Percentiles rank a stretch among this genome's conserved stretches.
These are phyloP conservation scores for Maniola jurtina DNA, from an alignment of 1,140 invertebrate species.

Conservation along the genomic window DNA sequence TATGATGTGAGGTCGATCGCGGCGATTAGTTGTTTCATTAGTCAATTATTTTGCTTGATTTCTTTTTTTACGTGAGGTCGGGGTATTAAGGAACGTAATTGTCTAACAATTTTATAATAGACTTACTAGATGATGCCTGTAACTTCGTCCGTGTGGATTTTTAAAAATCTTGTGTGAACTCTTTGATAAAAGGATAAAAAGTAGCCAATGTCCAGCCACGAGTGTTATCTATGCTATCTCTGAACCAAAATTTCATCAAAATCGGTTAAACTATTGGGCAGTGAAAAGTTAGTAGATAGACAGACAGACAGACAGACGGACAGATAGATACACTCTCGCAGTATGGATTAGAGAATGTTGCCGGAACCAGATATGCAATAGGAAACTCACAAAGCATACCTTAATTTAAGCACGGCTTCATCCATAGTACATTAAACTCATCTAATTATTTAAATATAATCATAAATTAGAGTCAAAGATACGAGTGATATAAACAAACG, in stretches of 20 bases:
- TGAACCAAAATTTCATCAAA: no score
- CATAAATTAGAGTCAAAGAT: background rate
- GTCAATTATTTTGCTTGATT: slow-evolving; percentile 31
- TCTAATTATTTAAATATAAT: slow-evolving; percentile 1
- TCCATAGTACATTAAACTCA: background rate
- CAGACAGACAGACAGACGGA: no score
- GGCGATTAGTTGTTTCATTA: slow-evolving; percentile 40
- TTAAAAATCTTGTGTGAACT: no score
- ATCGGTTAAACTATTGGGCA: no score
- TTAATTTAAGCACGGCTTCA: background rate
- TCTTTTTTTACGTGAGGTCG: slow-evolving; percentile 30
- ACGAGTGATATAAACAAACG: background rate
- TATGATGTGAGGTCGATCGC: slow-evolving; percentile 40
- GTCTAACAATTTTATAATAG: background rate
- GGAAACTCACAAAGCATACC: background rate
- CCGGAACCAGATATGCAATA: background rate
- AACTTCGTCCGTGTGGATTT: no score
- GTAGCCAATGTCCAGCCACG: no score
- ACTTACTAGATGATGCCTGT: background rate
- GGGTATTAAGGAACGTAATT: slow-evolving; percentile 11
- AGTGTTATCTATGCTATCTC: no score
- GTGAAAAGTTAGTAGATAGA: no score
- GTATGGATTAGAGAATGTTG: background rate
- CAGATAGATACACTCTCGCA: no score
- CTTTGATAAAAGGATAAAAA: no score